A percentile compares a stretch with the other conserved stretches of the same genome.
Conservation (phyloP, 1,140 invertebrate species). For the Drosophila bocki region DNA sequence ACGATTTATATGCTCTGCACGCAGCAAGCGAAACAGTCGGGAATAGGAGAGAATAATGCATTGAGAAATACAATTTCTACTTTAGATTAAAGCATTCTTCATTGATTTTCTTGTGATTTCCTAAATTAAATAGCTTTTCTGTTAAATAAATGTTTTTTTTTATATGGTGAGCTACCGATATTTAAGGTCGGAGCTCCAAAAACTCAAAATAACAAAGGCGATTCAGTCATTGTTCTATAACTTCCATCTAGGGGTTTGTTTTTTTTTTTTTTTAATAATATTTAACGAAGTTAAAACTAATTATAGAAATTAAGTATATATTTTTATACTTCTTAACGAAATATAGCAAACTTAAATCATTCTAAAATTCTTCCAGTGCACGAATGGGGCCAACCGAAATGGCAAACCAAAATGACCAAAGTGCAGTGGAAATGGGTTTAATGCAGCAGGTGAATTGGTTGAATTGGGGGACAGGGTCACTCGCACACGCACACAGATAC, state of each 20-base stretch:
- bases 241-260: too few relatives aligned
- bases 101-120: neutral
- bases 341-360: neutral
- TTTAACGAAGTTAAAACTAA: neutral
- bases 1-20: constrained; percentile 69
- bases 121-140: too few relatives aligned
- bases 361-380: neutral
- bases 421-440: constrained; percentile 56
- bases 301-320: neutral
- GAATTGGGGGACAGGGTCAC: constrained; percentile 18
- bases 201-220: too few relatives aligned
- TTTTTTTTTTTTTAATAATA: neutral
- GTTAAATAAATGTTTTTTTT: neutral
- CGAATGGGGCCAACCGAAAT: constrained; percentile 26
- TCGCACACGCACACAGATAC: constrained; percentile 31
- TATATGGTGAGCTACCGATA: too few relatives aligned
- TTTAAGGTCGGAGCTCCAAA: neutral
- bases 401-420: constrained; percentile 58
- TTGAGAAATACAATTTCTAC: too few relatives aligned
- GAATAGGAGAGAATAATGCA: neutral
- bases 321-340: neutral
- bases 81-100: neutral
- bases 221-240: too few relatives aligned
- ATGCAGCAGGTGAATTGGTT: constrained; percentile 26
- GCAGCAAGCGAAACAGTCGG: constrained; percentile 3